Evolutionary conservation across 64 coral and sea anemone species (phyloP).

Genomic region (Stichodactyla mertensii): DNA sequence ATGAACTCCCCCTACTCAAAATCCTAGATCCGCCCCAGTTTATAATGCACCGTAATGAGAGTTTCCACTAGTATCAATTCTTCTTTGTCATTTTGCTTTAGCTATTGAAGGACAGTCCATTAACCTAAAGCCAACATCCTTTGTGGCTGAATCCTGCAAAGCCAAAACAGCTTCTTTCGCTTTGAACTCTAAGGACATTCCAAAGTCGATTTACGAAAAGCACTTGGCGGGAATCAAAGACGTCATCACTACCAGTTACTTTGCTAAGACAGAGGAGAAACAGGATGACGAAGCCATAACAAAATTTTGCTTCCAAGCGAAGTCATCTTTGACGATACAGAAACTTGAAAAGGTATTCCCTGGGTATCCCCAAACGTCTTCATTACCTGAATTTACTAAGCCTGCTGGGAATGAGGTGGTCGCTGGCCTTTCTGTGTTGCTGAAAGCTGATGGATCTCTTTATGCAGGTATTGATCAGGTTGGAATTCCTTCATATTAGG

Average conservation of each 20-base stretch:
- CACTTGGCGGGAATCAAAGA: background rate
- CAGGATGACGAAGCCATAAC: background rate
- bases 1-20: no score
- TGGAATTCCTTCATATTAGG: background rate
- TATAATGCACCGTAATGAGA: no score
- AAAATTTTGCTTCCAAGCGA: slow-evolving; percentile 8
- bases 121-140: background rate
- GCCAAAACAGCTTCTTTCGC: slow-evolving; percentile 2
- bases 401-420: background rate
- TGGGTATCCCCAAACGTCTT: background rate
- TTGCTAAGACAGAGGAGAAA: background rate
- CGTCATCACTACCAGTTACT: slow-evolving; percentile 18
- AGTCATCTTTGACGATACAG: background rate
- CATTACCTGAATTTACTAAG: background rate
- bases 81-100: background rate
- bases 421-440: background rate
- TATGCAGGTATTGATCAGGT: background rate
- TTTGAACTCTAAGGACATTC: slow-evolving; percentile 21
- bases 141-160: background rate
- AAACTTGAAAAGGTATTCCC: background rate
- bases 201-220: background rate
- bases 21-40: no score
- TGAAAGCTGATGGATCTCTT: background rate
- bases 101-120: slow-evolving; percentile 9
- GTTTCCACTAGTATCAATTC: background rate